A percentile compares a stretch with the other conserved stretches of the same genome.
These are phyloP conservation scores for Atractosteus spatula DNA, from an alignment of 2,113 vertebrate genomes.

Conservation along the genomic window DNA sequence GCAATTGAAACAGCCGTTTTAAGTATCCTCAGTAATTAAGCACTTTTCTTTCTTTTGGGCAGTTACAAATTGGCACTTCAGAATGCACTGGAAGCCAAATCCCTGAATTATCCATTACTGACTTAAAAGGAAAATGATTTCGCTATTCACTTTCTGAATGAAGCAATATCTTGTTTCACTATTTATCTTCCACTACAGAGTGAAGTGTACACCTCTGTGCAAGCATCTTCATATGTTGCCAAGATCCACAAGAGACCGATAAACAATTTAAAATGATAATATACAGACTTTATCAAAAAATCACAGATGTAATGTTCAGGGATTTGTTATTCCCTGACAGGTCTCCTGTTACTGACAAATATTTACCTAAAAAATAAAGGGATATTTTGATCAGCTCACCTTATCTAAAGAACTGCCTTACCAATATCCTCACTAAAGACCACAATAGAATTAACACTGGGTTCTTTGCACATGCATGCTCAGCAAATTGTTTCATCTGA, in stretches of 20 bases:
- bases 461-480: no score
- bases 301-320: not conserved
- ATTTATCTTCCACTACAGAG: not conserved
- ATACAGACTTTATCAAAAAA: slow-evolving; percentile 1
- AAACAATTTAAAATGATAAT: slow-evolving; percentile 3
- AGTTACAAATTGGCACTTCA: no score
- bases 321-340: not conserved
- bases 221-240: not conserved
- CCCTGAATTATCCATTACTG: no score
- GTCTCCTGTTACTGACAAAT: not conserved
- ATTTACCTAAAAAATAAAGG: not conserved
- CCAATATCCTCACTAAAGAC: not conserved
- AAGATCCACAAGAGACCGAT: not conserved
- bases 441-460: no score
- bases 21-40: no score
- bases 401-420: not conserved
- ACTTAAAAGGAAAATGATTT: not conserved
- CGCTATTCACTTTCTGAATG: not conserved
- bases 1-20: no score
- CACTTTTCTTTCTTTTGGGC: no score
- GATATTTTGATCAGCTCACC: not conserved
- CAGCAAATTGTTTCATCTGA: no score
- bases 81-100: no score
- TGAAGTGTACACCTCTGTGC: not conserved
- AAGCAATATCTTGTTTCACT: not conserved